Percentiles rank a stretch among this genome's conserved stretches.
Conservation (phyloP, 2,888 invertebrate species). For the Drosophila sordidula region DNA sequence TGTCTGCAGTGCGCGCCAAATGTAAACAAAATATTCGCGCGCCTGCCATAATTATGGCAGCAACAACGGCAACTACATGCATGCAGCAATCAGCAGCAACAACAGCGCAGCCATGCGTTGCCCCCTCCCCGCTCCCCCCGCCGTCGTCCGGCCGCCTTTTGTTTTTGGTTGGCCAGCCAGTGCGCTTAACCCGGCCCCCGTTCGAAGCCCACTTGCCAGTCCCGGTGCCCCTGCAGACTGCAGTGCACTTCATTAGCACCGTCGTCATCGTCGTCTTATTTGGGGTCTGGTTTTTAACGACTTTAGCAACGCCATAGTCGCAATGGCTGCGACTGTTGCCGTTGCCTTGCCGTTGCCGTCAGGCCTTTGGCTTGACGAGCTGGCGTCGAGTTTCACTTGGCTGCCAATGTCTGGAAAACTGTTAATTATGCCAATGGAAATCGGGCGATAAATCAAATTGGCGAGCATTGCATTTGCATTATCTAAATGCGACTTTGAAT, state of each 20-base stretch:
- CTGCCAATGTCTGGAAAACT: slow-evolving; percentile 42
- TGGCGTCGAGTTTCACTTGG: slow-evolving; percentile 53
- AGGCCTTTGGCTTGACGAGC: slow-evolving; percentile 26
- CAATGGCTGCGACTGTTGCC: slow-evolving; percentile 9
- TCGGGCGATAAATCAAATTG: slow-evolving; percentile 66
- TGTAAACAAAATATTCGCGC: slow-evolving; percentile 82
- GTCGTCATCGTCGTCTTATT: slow-evolving; percentile 47
- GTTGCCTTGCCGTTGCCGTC: too few relatives aligned
- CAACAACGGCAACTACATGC: slow-evolving; percentile 43
- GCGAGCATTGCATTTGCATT: slow-evolving; percentile 64
- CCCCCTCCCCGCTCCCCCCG: slow-evolving; percentile 29
- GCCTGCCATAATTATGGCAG: slow-evolving; percentile 81
- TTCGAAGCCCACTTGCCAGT: not conserved
- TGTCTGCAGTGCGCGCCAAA: slow-evolving; percentile 79
- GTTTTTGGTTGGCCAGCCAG: slow-evolving; percentile 76
- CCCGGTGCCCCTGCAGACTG: slow-evolving; percentile 19
- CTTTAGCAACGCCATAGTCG: slow-evolving; percentile 47
- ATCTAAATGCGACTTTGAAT: slow-evolving; percentile 57
- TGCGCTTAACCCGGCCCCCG: slow-evolving; percentile 62
- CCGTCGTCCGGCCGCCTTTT: slow-evolving; percentile 50
- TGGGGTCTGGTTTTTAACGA: slow-evolving; percentile 56
- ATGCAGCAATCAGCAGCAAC: slow-evolving; percentile 26
- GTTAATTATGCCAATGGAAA: slow-evolving; percentile 66
- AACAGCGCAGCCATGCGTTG: slow-evolving; percentile 64
- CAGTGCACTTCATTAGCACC: slow-evolving; percentile 77